A percentile compares a stretch with the other conserved stretches of the same genome.
Conservation (phyloP, 64 coral and sea anemone species). For the Stichodactyla mertensii region DNA sequence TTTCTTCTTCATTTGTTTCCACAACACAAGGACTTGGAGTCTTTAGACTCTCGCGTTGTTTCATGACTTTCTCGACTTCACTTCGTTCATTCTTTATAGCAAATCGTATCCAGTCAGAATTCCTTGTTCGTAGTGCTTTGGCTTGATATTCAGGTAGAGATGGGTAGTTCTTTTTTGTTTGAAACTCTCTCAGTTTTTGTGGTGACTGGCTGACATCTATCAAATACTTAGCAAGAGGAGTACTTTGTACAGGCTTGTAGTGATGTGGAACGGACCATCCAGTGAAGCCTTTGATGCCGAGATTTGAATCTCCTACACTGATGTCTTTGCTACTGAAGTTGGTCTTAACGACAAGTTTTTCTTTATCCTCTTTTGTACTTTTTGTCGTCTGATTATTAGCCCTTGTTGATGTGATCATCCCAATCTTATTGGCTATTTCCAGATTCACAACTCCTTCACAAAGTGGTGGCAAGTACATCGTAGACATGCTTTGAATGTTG, state of each 20-base stretch:
- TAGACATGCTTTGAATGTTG: slow-evolving; percentile 5
- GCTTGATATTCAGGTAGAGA: background rate
- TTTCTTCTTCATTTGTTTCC: background rate
- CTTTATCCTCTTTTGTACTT: background rate
- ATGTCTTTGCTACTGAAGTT: background rate
- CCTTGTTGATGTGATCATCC: background rate
- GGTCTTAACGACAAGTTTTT: background rate
- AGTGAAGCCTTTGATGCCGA: background rate
- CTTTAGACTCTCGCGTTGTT: background rate
- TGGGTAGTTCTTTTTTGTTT: background rate
- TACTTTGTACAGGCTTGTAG: background rate
- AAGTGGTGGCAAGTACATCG: slow-evolving; percentile 1
- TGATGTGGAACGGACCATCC: background rate
- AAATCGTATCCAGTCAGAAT: slow-evolving; percentile 16
- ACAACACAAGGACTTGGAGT: background rate
- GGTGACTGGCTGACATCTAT: background rate
- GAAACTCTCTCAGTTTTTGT: background rate
- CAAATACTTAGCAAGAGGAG: background rate
- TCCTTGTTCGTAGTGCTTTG: background rate
- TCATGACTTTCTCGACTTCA: background rate
- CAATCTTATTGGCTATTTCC: background rate
- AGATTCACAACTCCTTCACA: background rate
- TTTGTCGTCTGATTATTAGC: background rate
- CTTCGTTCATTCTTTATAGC: background rate
- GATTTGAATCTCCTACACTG: background rate